phyloP scores from a whole-genome alignment of 2,797 vertebrate genomes.

The Paedocypris micromegethes region DNA sequence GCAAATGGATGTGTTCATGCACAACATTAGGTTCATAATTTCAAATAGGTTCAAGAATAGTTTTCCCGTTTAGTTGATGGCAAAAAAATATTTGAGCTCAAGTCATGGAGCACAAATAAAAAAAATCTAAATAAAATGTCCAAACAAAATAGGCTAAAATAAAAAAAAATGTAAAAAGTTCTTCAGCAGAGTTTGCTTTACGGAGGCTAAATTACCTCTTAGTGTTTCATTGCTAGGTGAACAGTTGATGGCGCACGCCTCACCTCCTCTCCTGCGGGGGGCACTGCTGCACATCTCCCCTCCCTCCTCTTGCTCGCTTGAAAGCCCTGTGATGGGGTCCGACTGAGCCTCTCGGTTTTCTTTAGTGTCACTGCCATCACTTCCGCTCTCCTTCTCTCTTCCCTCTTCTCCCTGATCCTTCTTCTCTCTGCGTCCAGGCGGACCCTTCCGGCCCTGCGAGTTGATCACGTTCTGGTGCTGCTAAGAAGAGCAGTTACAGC shows the following conservation, averaged over 20 bases:
- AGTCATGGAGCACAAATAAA: no score
- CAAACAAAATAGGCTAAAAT: no score
- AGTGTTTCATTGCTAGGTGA: no score
- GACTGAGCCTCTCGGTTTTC: constrained; percentile 71
- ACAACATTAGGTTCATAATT: no score
- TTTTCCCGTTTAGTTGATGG: no score
- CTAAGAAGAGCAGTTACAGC: constrained; percentile 33
- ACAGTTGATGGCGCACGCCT: constrained; percentile 24
- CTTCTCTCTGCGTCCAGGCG: constrained; percentile 71
- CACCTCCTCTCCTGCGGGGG: constrained; percentile 82
- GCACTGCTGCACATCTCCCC: constrained; percentile 65
- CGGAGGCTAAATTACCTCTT: no score
- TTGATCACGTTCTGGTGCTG: constrained; percentile 75
- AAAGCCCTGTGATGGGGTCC: constrained; percentile 64
- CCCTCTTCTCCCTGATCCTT: constrained; percentile 69
- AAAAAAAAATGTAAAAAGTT: no score
- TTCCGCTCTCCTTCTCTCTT: constrained; percentile 63
- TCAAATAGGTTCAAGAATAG: no score
- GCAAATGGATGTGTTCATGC: no score
- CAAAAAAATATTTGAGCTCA: no score
- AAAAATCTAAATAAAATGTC: no score
- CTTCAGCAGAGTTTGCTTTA: no score
- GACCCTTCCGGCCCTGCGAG: constrained; percentile 72
- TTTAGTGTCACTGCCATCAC: constrained; percentile 68
- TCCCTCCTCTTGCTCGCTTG: constrained; percentile 58